Percentiles rank a stretch among this genome's conserved stretches.
Evolutionary conservation across 53 echinoderm and acorn worm species (phyloP).

Genomic region (Paracentrotus lividus): DNA sequence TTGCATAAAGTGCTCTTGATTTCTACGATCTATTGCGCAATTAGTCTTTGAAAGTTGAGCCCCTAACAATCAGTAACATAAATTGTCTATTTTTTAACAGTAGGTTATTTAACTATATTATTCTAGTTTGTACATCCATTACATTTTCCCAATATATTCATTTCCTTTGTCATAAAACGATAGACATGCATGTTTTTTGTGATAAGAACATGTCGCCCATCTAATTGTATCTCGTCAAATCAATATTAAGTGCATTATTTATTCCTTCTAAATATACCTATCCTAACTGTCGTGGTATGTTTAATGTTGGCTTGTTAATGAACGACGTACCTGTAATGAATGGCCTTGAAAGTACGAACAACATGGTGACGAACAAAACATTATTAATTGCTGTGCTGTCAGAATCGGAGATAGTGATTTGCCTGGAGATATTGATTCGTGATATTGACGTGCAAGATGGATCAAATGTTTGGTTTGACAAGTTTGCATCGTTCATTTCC

Average conservation of each 20-base stretch:
- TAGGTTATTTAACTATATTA: too few species aligned
- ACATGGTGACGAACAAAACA: neutral
- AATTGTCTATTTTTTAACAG: too few species aligned
- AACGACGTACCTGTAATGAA: neutral
- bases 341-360: neutral
- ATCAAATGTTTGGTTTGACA: constrained; percentile 29
- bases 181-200: neutral
- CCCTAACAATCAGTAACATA: too few species aligned
- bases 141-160: too few species aligned
- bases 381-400: neutral
- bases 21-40: too few species aligned
- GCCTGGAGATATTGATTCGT: constrained; percentile 6
- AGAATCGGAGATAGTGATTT: neutral
- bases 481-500: neutral
- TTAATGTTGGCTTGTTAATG: neutral
- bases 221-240: neutral
- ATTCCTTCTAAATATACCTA: neutral
- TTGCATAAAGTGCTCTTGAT: too few species aligned
- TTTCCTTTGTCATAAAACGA: too few species aligned
- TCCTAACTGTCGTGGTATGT: neutral
- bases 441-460: constrained; percentile 11
- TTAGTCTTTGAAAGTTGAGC: too few species aligned
- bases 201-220: neutral
- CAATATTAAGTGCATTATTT: neutral
- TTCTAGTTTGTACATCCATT: too few species aligned